Percentiles rank a stretch among this genome's conserved stretches.
Evolutionary conservation across 1,140 invertebrate species (phyloP).

Genomic region (Papilio polytes): DNA sequence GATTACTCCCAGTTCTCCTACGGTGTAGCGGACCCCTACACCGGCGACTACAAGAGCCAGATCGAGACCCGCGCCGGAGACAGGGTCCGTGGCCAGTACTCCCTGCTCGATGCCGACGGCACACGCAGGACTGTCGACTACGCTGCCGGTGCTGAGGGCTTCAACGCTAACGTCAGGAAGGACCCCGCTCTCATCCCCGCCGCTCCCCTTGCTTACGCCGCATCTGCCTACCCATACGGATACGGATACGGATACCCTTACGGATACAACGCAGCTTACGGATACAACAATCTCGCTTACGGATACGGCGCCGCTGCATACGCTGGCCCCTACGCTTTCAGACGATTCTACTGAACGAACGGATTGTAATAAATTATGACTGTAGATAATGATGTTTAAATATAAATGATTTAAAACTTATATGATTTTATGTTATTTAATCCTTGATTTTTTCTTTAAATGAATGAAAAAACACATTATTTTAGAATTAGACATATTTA

Average conservation of each 20-base stretch:
- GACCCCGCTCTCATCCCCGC: slow-evolving; percentile 52
- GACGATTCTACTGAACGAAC: slow-evolving; percentile 19
- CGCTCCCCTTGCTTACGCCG: slow-evolving; percentile 47
- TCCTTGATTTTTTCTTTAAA: too few relatives aligned
- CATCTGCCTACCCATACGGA: slow-evolving; percentile 5
- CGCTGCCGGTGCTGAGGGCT: slow-evolving; percentile 75
- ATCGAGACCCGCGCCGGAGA: slow-evolving; percentile 83
- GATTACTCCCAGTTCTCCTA: slow-evolving; percentile 70
- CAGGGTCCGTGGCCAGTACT: slow-evolving; percentile 82
- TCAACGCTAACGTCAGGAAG: slow-evolving; percentile 80
- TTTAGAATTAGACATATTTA: too few relatives aligned
- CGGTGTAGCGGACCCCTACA: slow-evolving; percentile 79
- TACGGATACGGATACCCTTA: background rate
- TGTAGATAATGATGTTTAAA: slow-evolving; percentile 12
- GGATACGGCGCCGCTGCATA: background rate
- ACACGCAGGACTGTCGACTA: slow-evolving; percentile 82
- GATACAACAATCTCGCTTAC: background rate
- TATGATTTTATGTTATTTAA: too few relatives aligned
- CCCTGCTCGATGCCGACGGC: slow-evolving; percentile 79
- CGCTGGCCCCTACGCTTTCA: slow-evolving; percentile 21
- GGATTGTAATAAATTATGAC: background rate
- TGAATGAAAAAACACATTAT: too few relatives aligned
- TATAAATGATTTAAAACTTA: background rate
- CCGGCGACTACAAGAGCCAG: slow-evolving; percentile 83
- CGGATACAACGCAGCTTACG: slow-evolving; percentile 25